Base-by-base conservation (phyloP, 2,797 vertebrate species). In the Lagorchestes hirsutus region DNA sequence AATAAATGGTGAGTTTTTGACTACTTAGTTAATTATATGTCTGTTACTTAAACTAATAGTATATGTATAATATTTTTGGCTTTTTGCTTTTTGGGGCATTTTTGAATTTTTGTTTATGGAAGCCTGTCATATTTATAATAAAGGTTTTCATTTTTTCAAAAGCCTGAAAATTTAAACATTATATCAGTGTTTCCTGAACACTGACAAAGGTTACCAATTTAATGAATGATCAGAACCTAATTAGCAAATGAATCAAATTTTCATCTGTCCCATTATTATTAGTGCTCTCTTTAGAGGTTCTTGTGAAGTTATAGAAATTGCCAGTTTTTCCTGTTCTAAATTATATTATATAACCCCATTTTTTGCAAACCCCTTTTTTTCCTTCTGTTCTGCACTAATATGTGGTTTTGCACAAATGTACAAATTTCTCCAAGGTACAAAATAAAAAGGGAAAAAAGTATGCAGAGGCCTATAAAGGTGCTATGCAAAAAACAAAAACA, bases 131-230 rank as follows among this genome's bases (percentile, higher is more conserved):
- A 82, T 82, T 87, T 50, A 87, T 87, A 87, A 46, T 82, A 24
- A 24, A 24, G 24, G 6, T 82, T 67, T 67, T 40, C 67, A 46
- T 31, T 92, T 16, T 55, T 67, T 74, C 67, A 82, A 46, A 97
- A 96, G 28, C 56, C 56, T 95, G 11, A 67, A 94, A 96, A 62
- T 87, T 91, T 91, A 90, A 91, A 95, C 93, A 87, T 90, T 94
- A 91, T 55, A 56, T 92, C 28, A 91, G 28, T 54, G 93, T 22
- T 95, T 13, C 91, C 46, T 12, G 14, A 95, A 92, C n/a, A 0
- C 90, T 82, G 91, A 96, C 13, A 52, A 3, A 93, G 55, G 4
- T 62, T 46, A 50, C 22, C 74, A 46, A 34, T 22, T 74, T 74
- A 87, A 24, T 87, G 46, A 87, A 27, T 87, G 74, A 24, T 93